Evolutionary conservation across 2,113 vertebrate genomes (phyloP).

Genomic region (Mellivora capensis): DNA sequence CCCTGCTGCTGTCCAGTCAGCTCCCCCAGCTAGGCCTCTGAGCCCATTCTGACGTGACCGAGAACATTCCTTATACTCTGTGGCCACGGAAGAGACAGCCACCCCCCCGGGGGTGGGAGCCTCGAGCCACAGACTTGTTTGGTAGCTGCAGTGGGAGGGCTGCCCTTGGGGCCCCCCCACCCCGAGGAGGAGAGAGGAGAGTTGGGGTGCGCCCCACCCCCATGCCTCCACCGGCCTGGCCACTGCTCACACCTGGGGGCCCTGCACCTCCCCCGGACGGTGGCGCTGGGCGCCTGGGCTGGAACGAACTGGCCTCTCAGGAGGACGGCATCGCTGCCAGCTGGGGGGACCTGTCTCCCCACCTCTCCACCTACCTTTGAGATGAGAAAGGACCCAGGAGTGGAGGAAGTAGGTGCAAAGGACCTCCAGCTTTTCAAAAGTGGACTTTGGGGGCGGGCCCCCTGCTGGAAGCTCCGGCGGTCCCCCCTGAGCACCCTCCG

Average conservation of each 20-base stretch:
- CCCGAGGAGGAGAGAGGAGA: background rate
- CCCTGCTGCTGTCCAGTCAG: background rate
- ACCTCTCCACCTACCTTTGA: accelerated
- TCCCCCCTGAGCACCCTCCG: accelerated
- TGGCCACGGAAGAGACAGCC: background rate
- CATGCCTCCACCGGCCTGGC: background rate
- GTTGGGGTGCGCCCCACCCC: accelerated
- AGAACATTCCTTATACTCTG: background rate
- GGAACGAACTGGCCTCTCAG: too few species aligned
- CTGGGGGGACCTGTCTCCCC: background rate
- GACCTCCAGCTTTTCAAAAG: too few species aligned
- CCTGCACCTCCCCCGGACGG: too few species aligned
- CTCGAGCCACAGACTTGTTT: accelerated
- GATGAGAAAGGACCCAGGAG: background rate
- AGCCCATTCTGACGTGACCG: accelerated
- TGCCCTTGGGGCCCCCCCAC: background rate
- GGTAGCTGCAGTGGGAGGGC: background rate
- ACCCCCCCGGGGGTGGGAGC: too few species aligned
- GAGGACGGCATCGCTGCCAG: accelerated
- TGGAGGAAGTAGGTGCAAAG: background rate
- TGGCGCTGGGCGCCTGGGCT: background rate
- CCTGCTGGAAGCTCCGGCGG: accelerated
- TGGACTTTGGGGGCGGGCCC: background rate
- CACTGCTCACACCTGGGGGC: background rate
- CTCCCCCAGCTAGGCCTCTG: too few species aligned